Percentiles rank a stretch among this genome's conserved stretches.
phyloP scores from a whole-genome alignment of 2,113 vertebrate genomes.

The Lynx canadensis region DNA sequence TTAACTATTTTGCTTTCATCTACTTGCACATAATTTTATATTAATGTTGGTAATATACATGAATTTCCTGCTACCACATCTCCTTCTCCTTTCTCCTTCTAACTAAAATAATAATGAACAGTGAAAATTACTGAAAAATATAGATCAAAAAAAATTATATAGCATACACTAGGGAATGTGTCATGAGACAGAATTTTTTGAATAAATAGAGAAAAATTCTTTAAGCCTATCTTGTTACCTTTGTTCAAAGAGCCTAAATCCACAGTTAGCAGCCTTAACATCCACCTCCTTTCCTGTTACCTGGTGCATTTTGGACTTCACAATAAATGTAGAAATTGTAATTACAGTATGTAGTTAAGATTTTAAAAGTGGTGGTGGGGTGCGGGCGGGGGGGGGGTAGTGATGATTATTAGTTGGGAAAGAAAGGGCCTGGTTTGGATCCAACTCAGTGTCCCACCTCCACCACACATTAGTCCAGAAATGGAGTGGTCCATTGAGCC shows the following conservation, averaged over 20 bases:
- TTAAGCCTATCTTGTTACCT: background rate
- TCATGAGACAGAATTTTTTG: background rate
- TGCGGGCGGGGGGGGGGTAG: too few relatives aligned
- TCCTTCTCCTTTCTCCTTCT: background rate
- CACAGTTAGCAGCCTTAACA: background rate
- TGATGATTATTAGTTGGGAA: background rate
- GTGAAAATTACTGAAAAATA: background rate
- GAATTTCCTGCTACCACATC: background rate
- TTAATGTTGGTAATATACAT: background rate
- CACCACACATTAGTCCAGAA: background rate
- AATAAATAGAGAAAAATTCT: constrained; percentile 21
- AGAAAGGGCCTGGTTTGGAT: background rate
- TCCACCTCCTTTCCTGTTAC: background rate
- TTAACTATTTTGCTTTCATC: background rate
- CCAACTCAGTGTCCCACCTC: background rate
- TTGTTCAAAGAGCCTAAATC: background rate
- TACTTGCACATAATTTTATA: background rate
- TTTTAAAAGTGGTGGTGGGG: background rate
- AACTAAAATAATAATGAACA: background rate
- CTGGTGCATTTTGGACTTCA: background rate
- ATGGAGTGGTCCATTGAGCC: background rate
- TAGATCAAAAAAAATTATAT: background rate
- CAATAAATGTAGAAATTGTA: background rate
- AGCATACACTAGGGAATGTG: background rate
- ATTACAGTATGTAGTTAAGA: background rate